Conservation (phyloP, 2,113 vertebrate genomes). For the Helogale parvula region DNA sequence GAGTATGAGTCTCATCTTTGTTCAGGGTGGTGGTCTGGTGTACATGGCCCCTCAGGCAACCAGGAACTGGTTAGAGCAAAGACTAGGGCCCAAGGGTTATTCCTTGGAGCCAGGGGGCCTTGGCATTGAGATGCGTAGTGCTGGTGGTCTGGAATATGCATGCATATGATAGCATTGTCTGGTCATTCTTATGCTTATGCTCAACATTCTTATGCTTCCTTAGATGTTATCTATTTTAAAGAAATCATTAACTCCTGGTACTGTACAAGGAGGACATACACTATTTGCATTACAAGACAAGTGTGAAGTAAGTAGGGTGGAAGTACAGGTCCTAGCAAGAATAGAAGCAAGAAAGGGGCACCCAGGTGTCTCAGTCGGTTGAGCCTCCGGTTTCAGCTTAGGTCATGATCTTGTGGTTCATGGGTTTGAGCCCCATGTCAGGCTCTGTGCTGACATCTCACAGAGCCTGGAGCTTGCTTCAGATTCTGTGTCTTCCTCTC, state of each 20-base stretch:
- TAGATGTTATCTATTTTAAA: neutral
- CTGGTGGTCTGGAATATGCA: neutral
- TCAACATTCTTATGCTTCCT: neutral
- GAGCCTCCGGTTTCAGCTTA: too few relatives aligned
- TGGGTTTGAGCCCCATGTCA: too few relatives aligned
- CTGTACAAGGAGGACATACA: neutral
- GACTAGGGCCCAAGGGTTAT: neutral
- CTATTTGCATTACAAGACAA: neutral
- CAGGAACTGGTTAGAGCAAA: neutral
- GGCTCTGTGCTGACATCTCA: too few relatives aligned
- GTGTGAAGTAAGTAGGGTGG: neutral
- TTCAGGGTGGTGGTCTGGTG: neutral
- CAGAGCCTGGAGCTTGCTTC: too few relatives aligned
- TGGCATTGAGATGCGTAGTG: neutral
- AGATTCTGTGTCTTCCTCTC: too few relatives aligned
- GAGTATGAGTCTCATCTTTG: neutral
- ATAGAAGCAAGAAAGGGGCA: neutral
- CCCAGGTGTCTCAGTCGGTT: too few relatives aligned
- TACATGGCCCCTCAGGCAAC: neutral
- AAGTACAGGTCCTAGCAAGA: neutral
- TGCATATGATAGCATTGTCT: neutral
- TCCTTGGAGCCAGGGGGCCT: neutral
- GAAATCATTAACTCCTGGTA: neutral
- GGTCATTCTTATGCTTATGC: neutral
- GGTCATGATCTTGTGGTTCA: too few relatives aligned